Evolutionary conservation across 2,888 invertebrate species (phyloP).

Genomic region (Strigamia crassipes): DNA sequence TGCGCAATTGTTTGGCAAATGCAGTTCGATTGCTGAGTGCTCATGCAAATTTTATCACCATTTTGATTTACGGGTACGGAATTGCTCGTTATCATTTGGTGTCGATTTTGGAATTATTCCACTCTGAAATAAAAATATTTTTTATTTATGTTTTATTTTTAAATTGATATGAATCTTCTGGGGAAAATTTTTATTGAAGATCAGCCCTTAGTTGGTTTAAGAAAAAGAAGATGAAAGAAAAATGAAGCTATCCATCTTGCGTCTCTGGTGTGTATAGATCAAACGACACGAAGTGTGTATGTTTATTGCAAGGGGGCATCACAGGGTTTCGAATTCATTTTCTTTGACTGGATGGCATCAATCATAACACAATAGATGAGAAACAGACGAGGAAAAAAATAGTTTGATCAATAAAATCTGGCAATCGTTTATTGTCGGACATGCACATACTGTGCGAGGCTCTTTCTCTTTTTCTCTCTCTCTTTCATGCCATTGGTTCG

Average conservation of each 20-base stretch:
- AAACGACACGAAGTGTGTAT: slow-evolving; percentile 37
- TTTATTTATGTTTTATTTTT: background rate
- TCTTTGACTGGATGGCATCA: slow-evolving; percentile 35
- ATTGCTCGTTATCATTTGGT: too few species aligned
- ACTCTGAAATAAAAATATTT: background rate
- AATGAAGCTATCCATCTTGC: slow-evolving; percentile 23
- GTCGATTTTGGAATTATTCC: background rate
- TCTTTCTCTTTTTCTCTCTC: background rate
- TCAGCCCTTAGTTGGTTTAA: slow-evolving; percentile 10
- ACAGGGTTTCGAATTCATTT: slow-evolving; percentile 38
- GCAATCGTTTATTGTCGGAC: slow-evolving; percentile 20
- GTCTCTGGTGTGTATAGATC: slow-evolving; percentile 35
- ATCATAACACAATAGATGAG: slow-evolving; percentile 35
- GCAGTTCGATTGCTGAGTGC: too few species aligned
- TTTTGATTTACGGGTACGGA: too few species aligned
- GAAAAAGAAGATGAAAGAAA: slow-evolving; percentile 6
- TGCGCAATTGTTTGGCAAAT: too few species aligned
- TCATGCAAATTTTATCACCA: too few species aligned
- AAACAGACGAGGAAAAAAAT: background rate
- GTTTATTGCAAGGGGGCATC: slow-evolving; percentile 34
- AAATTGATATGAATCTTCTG: background rate
- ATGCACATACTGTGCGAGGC: background rate
- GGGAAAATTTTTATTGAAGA: slow-evolving; percentile 12
- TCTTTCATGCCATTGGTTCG: background rate
- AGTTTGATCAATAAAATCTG: slow-evolving; percentile 36